Percentiles rank a stretch among this genome's conserved stretches.
Evolutionary conservation across 2,113 vertebrate species (phyloP).

Genomic region (Lepus europaeus): DNA sequence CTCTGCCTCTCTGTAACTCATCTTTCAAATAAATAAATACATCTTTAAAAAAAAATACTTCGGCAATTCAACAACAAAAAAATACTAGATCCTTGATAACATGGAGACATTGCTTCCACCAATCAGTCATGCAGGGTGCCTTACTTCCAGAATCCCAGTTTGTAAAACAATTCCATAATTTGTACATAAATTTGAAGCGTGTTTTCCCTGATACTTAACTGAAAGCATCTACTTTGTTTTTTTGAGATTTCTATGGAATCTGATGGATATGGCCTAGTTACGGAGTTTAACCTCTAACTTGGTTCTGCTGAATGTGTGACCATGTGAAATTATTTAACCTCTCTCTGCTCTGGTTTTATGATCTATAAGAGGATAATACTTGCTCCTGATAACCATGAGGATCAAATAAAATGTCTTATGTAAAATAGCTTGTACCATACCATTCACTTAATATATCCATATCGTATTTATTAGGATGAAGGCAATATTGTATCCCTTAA

Average conservation of each 20-base stretch:
- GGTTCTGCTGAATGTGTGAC: neutral
- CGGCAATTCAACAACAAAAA: neutral
- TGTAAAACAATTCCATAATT: neutral
- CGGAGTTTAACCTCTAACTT: neutral
- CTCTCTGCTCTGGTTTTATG: neutral
- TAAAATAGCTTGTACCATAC: neutral
- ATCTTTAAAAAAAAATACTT: neutral
- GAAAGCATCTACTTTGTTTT: neutral
- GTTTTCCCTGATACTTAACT: constrained; percentile 3
- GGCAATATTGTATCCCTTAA: neutral
- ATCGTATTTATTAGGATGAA: neutral
- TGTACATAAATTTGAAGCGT: neutral
- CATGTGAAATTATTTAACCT: neutral
- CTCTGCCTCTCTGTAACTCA: no score
- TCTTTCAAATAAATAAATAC: no score
- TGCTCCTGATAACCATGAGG: neutral
- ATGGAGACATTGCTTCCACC: neutral
- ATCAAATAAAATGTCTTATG: constrained; percentile 6
- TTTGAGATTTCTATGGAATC: neutral
- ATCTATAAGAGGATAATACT: neutral
- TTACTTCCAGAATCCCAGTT: neutral
- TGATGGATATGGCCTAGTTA: neutral
- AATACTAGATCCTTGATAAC: neutral
- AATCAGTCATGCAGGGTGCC: neutral
- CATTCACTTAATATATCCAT: neutral